These are phyloP conservation scores for Cynoglossus semilaevis DNA, from an alignment of 2,113 vertebrate species.

Conservation along the genomic window DNA sequence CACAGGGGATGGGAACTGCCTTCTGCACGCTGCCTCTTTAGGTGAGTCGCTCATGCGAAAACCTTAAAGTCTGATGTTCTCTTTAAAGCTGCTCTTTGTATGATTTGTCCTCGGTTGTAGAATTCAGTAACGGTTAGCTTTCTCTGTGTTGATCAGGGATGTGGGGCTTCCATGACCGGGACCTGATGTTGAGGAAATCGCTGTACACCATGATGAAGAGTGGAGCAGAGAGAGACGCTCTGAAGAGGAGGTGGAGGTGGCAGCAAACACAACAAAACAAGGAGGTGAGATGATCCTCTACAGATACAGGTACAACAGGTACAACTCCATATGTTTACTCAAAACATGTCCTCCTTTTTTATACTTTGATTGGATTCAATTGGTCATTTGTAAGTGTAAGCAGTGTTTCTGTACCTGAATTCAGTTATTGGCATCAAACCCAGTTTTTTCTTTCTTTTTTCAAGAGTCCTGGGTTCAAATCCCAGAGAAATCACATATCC, in stretches of 20 bases:
- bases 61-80: too few species aligned
- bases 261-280: conserved; percentile 99
- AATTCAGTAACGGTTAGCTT: neutral
- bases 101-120: neutral
- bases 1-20: conserved; percentile 97
- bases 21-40: conserved; percentile 94
- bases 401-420: too few species aligned
- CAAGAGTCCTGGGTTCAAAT: too few species aligned
- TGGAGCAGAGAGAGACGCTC: conserved; percentile 89
- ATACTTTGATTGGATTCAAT: too few species aligned
- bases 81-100: neutral
- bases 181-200: conserved; percentile 94
- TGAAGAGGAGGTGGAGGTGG: conserved; percentile 97
- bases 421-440: too few species aligned
- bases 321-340: too few species aligned
- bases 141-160: conserved; percentile 80
- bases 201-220: conserved; percentile 98
- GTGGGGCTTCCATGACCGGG: conserved; percentile 98
- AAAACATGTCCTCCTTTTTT: conserved; percentile 20
- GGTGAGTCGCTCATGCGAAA: conserved; percentile 74
- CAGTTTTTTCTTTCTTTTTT: too few species aligned
- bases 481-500: too few species aligned
- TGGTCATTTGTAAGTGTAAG: too few species aligned
- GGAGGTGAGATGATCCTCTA: conserved; percentile 80
- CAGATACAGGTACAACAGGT: neutral